Percentiles rank a stretch among this genome's conserved stretches.
Conservation (phyloP, 2,113 vertebrate genomes). For the Hymenochirus boettgeri region DNA sequence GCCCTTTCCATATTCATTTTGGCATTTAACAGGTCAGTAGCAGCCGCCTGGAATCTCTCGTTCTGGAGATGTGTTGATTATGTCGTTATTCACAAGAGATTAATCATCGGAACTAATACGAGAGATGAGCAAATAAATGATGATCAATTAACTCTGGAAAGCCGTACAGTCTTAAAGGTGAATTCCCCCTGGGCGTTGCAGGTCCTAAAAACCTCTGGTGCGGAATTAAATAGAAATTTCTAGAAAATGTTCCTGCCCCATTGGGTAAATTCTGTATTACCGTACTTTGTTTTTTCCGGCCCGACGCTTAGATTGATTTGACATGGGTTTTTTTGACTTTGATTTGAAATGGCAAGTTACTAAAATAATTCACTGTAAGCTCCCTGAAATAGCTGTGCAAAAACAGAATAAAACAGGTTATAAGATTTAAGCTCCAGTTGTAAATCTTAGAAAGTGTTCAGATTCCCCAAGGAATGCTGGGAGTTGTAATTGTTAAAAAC, state of each 20-base stretch:
- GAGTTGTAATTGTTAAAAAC: too few species aligned
- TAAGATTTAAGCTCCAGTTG: too few species aligned
- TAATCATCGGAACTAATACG: neutral
- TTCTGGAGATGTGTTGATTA: neutral
- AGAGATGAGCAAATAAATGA: neutral
- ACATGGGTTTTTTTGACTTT: constrained; percentile 4
- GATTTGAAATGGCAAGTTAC: constrained; percentile 7
- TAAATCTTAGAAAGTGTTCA: too few species aligned
- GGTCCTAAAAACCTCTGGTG: neutral
- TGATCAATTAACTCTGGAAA: neutral
- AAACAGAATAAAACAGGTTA: too few species aligned
- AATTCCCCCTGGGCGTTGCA: neutral
- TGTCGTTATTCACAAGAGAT: neutral
- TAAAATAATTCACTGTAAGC: constrained; percentile 5
- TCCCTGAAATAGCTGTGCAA: too few species aligned
- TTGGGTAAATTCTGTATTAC: neutral
- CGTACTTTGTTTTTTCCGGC: too few species aligned
- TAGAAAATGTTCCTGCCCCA: neutral
- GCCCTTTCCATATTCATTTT: neutral
- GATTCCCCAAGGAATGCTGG: too few species aligned
- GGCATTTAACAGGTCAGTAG: neutral
- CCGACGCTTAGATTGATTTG: constrained; percentile 11
- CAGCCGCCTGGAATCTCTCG: neutral
- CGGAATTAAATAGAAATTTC: constrained; percentile 2
- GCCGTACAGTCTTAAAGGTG: neutral